Conservation (phyloP, 2,113 vertebrate genomes). For the Carettochelys insculpta region DNA sequence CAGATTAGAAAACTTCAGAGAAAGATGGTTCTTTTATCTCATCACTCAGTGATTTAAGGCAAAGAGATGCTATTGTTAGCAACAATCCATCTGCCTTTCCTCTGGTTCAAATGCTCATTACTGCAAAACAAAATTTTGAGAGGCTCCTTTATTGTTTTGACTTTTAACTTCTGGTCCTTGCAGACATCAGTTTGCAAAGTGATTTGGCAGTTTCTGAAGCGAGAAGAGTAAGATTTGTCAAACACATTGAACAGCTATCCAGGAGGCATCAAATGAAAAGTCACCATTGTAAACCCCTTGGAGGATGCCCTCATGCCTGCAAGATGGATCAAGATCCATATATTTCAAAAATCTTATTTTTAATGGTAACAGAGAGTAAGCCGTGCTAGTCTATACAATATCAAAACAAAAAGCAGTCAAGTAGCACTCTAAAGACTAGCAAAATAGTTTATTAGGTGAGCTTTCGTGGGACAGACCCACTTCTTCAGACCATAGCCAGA, state of each 20-base stretch:
- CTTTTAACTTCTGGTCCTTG: neutral
- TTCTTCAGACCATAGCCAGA: too few species aligned
- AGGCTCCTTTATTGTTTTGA: neutral
- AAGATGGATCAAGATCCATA: neutral
- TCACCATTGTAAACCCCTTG: rapidly evolving
- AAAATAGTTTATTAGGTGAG: too few species aligned
- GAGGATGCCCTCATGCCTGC: neutral
- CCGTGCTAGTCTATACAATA: too few species aligned
- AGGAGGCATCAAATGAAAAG: neutral
- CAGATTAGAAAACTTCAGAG: neutral
- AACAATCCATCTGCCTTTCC: conserved; percentile 22
- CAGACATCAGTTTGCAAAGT: neutral
- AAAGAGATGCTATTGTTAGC: conserved; percentile 30
- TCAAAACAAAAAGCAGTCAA: too few species aligned
- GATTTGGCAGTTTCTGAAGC: conserved; percentile 5
- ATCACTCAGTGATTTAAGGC: neutral
- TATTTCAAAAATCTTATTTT: neutral
- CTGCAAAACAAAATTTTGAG: neutral
- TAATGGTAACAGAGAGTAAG: too few species aligned
- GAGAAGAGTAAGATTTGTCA: neutral
- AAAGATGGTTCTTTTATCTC: conserved; percentile 10
- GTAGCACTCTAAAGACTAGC: too few species aligned
- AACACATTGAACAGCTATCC: neutral
- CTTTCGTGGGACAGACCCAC: too few species aligned
- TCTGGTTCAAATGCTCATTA: conserved; percentile 24